phyloP scores from a whole-genome alignment of 1,140 invertebrate species.

The Dinoponera quadriceps region DNA sequence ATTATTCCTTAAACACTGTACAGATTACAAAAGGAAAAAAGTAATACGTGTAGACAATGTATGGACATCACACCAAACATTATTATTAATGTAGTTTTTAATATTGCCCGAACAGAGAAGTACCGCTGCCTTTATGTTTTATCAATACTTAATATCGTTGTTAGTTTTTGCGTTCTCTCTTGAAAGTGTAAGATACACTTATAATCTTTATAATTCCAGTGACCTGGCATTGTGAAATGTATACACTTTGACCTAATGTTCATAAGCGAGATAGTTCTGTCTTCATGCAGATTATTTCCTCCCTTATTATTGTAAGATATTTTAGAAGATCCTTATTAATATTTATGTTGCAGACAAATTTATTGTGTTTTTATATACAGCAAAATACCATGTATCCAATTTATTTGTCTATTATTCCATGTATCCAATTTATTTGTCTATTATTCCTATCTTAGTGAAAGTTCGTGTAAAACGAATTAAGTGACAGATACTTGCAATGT shows the following conservation, averaged over 20 bases:
- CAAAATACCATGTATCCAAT: background rate
- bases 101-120: background rate
- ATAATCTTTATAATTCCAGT: no score
- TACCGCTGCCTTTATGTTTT: background rate
- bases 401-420: no score
- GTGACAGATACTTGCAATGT: no score
- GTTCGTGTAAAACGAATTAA: no score
- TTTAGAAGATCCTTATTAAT: background rate
- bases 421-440: no score
- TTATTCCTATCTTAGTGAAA: no score
- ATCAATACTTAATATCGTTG: background rate
- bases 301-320: background rate
- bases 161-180: background rate
- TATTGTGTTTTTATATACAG: constrained; percentile 12
- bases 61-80: background rate
- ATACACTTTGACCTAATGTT: background rate
- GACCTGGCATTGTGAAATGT: no score
- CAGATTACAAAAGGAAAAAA: background rate
- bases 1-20: constrained; percentile 9
- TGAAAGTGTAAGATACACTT: background rate
- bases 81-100: background rate
- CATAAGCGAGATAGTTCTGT: background rate
- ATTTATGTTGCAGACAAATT: background rate
- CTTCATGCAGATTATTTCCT: background rate
- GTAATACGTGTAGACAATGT: background rate